A percentile compares a stretch with the other conserved stretches of the same genome.
Conservation (phyloP, 1,140 invertebrate species). For the Brachionus rubens region DNA sequence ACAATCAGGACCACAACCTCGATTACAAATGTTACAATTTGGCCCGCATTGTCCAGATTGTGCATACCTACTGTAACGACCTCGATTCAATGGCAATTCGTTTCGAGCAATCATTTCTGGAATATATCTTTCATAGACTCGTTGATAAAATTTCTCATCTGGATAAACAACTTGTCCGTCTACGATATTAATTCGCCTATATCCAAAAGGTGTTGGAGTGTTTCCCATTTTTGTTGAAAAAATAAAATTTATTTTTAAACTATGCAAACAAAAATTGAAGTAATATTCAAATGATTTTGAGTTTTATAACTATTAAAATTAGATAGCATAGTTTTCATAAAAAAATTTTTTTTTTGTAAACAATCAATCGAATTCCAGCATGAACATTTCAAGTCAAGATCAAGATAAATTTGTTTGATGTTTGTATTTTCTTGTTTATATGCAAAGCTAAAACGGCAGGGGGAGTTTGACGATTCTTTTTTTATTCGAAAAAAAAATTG, state of each 20-base stretch:
- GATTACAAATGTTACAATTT: not conserved
- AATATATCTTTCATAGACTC: constrained; percentile 20
- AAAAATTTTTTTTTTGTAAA: too few relatives aligned
- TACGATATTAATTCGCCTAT: not conserved
- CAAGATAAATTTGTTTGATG: too few relatives aligned
- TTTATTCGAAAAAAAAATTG: constrained; percentile 2
- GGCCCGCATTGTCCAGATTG: not conserved
- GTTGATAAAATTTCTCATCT: constrained; percentile 16
- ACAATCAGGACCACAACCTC: not conserved
- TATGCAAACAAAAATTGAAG: too few relatives aligned
- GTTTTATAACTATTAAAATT: too few relatives aligned
- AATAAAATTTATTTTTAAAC: too few relatives aligned
- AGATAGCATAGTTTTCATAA: too few relatives aligned
- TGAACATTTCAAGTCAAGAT: too few relatives aligned
- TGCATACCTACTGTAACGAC: not conserved
- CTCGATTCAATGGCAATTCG: not conserved
- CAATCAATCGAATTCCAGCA: too few relatives aligned
- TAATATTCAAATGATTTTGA: too few relatives aligned
- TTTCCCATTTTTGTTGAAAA: not conserved
- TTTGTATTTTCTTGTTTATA: too few relatives aligned
- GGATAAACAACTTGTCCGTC: constrained; percentile 38
- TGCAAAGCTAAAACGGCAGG: too few relatives aligned
- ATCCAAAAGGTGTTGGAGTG: not conserved
- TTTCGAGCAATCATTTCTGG: constrained; percentile 16
- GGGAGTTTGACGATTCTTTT: too few relatives aligned